Evolutionary conservation across 2,797 vertebrate genomes (phyloP).

Genomic region (Anguilla megastoma): DNA sequence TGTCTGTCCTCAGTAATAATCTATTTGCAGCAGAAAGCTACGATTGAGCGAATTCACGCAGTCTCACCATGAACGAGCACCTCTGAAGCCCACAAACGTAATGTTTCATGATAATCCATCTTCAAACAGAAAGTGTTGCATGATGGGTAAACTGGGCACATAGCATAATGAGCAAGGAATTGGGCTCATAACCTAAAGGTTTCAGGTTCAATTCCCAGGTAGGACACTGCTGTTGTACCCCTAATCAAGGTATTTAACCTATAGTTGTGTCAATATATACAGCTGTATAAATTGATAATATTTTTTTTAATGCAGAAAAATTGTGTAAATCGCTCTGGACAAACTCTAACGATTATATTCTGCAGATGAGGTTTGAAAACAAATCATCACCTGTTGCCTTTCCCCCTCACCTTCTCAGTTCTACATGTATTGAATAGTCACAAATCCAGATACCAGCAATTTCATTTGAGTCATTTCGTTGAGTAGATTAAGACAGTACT

Average conservation of each 20-base stretch:
- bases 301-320: no score
- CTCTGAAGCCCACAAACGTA: not conserved
- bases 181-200: no score
- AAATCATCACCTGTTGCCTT: not conserved
- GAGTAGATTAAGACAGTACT: not conserved
- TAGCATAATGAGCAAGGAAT: no score
- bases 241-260: not conserved
- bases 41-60: not conserved
- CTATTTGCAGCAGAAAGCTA: not conserved
- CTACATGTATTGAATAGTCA: not conserved
- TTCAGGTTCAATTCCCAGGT: not conserved
- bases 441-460: not conserved
- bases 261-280: not conserved
- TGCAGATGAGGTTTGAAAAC: no score
- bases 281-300: not conserved
- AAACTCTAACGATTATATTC: no score
- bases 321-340: no score
- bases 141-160: no score
- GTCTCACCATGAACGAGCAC: not conserved
- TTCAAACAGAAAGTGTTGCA: no score
- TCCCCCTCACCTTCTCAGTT: not conserved
- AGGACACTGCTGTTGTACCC: not conserved
- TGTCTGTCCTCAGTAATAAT: not conserved
- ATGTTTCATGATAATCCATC: no score
- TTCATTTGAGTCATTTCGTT: not conserved